These are phyloP conservation scores for Engystomops pustulosus DNA, from an alignment of 2,113 vertebrate species.

Conservation along the genomic window DNA sequence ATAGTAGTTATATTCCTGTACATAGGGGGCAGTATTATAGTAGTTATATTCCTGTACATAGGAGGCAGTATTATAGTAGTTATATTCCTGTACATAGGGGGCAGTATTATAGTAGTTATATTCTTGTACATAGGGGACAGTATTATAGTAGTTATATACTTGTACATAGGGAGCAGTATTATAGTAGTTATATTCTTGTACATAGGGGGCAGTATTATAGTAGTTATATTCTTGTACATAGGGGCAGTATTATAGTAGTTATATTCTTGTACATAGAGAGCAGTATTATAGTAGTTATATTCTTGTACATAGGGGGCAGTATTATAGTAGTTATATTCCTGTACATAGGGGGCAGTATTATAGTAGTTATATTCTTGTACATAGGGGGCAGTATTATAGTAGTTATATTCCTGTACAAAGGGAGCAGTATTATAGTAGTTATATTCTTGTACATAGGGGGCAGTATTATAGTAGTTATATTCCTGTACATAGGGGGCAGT, in stretches of 20 bases:
- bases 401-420: too few species aligned
- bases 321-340: too few species aligned
- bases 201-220: conserved; percentile 2
- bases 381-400: background rate
- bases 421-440: too few species aligned
- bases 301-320: background rate
- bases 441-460: too few species aligned
- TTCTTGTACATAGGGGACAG: background rate
- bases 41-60: background rate
- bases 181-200: background rate
- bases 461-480: too few species aligned
- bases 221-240: conserved; percentile 1
- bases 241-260: background rate
- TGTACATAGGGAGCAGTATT: too few species aligned
- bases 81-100: background rate
- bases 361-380: background rate
- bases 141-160: background rate
- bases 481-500: too few species aligned
- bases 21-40: background rate
- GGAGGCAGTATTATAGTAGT: background rate
- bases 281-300: background rate
- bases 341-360: too few species aligned
- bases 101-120: background rate
- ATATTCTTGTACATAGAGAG: background rate
- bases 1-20: conserved; percentile 15